Percentiles rank a stretch among this genome's conserved stretches.
Conservation (phyloP, 2,797 vertebrate species). For the Propithecus deckenii region DNA sequence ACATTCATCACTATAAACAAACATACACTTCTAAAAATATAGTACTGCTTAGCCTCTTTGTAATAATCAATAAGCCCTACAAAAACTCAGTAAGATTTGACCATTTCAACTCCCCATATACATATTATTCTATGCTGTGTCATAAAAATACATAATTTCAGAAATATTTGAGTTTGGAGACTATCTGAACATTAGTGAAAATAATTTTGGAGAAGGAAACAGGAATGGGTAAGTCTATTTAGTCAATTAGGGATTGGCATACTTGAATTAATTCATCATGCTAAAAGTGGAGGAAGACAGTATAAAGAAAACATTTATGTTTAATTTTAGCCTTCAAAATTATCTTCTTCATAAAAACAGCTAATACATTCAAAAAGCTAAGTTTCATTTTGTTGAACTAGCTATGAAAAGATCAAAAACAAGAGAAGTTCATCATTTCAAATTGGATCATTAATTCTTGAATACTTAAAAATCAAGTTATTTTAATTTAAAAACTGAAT, state of each 20-base stretch:
- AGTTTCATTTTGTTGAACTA: conserved; percentile 33
- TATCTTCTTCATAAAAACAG: conserved; percentile 46
- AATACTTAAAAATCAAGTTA: conserved; percentile 22
- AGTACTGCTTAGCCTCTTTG: not conserved
- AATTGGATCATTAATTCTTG: not conserved
- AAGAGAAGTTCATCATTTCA: not conserved
- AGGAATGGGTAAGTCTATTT: not conserved
- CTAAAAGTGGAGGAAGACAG: not conserved
- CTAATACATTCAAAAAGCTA: conserved; percentile 19
- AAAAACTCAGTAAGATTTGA: not conserved
- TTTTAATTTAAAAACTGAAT: conserved; percentile 34
- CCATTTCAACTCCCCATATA: not conserved
- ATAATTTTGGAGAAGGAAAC: conserved; percentile 15
- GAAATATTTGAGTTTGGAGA: conserved; percentile 26
- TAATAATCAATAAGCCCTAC: not conserved
- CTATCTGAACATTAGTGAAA: conserved; percentile 46
- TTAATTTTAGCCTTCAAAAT: conserved; percentile 37
- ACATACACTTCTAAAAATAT: not conserved
- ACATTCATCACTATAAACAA: not conserved
- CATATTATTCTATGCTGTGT: not conserved
- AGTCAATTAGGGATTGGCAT: not conserved
- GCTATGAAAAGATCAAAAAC: not conserved
- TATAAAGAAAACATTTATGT: conserved; percentile 16
- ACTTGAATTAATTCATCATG: not conserved
- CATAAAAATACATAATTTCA: conserved; percentile 12